A percentile compares a stretch with the other conserved stretches of the same genome.
These are phyloP conservation scores for Eilema depressum DNA, from an alignment of 2,888 invertebrate species.

Conservation along the genomic window DNA sequence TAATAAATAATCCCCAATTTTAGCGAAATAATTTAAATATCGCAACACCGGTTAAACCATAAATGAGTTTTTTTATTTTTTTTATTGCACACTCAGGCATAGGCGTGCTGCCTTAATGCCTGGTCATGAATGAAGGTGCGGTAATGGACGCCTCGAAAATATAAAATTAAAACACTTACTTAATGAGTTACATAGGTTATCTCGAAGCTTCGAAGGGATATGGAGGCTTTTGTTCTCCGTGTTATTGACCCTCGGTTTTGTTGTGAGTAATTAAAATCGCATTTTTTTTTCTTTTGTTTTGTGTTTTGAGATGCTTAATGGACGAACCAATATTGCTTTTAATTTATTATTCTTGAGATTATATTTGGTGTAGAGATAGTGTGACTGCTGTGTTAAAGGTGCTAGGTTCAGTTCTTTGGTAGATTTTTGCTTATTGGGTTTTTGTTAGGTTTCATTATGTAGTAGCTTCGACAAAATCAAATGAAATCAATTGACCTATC, in stretches of 20 bases:
- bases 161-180: constrained; percentile 80
- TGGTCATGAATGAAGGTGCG: constrained; percentile 70
- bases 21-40: background rate
- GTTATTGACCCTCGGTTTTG: constrained; percentile 62
- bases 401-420: background rate
- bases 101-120: constrained; percentile 67
- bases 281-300: constrained; percentile 56
- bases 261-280: constrained; percentile 74
- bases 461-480: no score
- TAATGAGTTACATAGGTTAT: constrained; percentile 78
- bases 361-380: background rate
- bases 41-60: background rate
- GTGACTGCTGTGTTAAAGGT: background rate
- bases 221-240: constrained; percentile 70
- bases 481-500: no score
- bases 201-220: constrained; percentile 66
- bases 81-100: constrained; percentile 59
- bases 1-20: background rate
- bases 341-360: background rate
- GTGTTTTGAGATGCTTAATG: constrained; percentile 35
- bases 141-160: constrained; percentile 77
- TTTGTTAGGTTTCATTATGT: no score
- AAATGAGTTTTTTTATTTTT: constrained; percentile 56
- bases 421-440: background rate
- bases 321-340: constrained; percentile 31